Conservation (phyloP, 2,888 invertebrate genomes). For the Plemyria rubiginata region DNA sequence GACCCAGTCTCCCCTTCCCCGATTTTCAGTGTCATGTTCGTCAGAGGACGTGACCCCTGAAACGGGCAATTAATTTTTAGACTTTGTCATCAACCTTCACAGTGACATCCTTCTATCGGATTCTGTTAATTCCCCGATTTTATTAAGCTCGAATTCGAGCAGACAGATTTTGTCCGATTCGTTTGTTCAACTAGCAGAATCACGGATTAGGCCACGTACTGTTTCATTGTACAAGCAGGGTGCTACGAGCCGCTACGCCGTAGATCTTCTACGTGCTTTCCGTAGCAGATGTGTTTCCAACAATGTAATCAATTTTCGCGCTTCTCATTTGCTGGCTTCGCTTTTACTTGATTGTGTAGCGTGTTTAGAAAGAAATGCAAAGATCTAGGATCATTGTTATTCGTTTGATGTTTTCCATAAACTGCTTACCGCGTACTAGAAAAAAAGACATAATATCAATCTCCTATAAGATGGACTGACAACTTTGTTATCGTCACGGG, state of each 20-base stretch:
- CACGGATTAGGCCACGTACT: constrained; percentile 16
- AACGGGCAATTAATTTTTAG: too few relatives aligned
- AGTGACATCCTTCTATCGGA: too few relatives aligned
- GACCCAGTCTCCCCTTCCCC: too few relatives aligned
- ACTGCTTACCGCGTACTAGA: too few relatives aligned
- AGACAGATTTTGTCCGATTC: not conserved
- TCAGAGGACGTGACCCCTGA: too few relatives aligned
- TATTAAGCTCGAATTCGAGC: not conserved
- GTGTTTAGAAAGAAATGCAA: constrained; percentile 1
- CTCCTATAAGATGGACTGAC: too few relatives aligned
- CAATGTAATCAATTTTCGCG: constrained; percentile 24
- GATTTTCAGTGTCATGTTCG: too few relatives aligned
- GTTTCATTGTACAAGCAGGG: constrained; percentile 20
- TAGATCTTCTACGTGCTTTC: constrained; percentile 37
- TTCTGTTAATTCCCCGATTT: too few relatives aligned
- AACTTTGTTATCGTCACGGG: too few relatives aligned
- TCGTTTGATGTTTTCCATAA: not conserved
- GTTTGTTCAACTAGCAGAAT: constrained; percentile 7
- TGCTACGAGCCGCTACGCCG: constrained; percentile 39
- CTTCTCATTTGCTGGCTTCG: constrained; percentile 13
- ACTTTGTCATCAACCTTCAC: too few relatives aligned
- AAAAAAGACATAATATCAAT: too few relatives aligned
- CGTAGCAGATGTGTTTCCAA: constrained; percentile 28
- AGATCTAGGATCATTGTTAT: not conserved
- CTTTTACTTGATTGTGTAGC: constrained; percentile 1